Conservation (phyloP, 1,140 invertebrate genomes). For the Papilio xuthus region DNA sequence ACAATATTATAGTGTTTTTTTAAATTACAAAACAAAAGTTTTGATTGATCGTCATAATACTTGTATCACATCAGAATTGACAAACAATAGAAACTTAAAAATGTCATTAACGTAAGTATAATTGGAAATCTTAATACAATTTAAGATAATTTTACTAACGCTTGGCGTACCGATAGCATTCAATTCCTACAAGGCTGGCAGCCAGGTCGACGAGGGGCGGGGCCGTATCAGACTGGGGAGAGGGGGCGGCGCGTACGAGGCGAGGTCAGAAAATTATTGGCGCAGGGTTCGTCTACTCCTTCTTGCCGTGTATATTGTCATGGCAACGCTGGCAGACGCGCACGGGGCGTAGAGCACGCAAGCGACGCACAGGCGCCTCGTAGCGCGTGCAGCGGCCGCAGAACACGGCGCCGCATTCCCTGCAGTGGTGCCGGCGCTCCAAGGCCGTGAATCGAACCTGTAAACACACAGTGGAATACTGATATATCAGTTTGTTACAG, state of each 20-base stretch:
- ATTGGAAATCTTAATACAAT: not conserved
- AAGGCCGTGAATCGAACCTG: slow-evolving; percentile 94
- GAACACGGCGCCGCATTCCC: slow-evolving; percentile 98
- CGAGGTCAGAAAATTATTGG: not conserved
- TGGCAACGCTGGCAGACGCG: slow-evolving; percentile 95
- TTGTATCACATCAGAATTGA: not conserved
- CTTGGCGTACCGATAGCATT: not conserved
- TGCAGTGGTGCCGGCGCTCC: slow-evolving; percentile 98
- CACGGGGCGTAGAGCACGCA: slow-evolving; percentile 95
- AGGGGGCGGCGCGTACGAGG: not conserved
- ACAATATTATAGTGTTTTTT: not conserved
- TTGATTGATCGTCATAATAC: not conserved
- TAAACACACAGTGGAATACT: not conserved
- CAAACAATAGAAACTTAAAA: not conserved
- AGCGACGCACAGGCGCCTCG: slow-evolving; percentile 95
- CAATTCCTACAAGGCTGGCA: not conserved
- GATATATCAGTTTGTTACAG: too few relatives aligned
- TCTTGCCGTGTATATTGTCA: slow-evolving; percentile 59
- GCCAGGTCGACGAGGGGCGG: too few relatives aligned
- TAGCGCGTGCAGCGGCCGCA: slow-evolving; percentile 97
- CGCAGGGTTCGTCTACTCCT: not conserved
- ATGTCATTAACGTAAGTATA: not conserved
- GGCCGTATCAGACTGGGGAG: too few relatives aligned
- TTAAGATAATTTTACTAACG: not conserved
- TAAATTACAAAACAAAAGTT: too few relatives aligned